Conservation (phyloP, 2,888 invertebrate genomes). For the Lordiphosa fenestrarum region DNA sequence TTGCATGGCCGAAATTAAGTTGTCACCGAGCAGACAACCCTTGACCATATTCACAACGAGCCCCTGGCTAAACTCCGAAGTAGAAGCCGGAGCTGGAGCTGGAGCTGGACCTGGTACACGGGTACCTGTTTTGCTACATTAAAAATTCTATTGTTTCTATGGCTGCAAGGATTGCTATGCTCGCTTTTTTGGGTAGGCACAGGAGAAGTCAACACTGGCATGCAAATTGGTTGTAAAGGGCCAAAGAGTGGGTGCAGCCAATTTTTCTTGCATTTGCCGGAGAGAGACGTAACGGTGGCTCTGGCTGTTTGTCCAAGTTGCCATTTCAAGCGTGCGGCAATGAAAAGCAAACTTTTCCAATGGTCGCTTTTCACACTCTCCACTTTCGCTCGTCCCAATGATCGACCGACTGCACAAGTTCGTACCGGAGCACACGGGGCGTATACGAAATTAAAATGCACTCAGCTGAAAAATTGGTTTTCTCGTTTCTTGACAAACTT, state of each 20-base stretch:
- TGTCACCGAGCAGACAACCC: conserved; percentile 1
- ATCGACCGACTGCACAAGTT: conserved; percentile 36
- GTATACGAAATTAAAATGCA: conserved; percentile 80
- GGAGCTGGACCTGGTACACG: conserved; percentile 30
- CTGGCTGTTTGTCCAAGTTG: conserved; percentile 73
- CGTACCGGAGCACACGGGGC: conserved; percentile 47
- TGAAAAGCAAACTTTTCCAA: conserved; percentile 70
- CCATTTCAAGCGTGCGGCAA: conserved; percentile 71
- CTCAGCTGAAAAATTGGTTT: conserved; percentile 80
- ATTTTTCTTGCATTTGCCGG: conserved; percentile 43
- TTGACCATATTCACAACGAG: conserved; percentile 8
- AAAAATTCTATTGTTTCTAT: conserved; percentile 64
- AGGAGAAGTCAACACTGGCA: conserved; percentile 36
- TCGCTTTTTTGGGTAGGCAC: conserved; percentile 11
- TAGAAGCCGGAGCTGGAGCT: background rate
- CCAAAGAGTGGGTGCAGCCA: conserved; percentile 26
- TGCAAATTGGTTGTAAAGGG: conserved; percentile 24
- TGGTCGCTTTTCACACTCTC: conserved; percentile 16
- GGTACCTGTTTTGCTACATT: conserved; percentile 58
- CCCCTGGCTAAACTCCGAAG: background rate
- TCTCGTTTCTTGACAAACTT: conserved; percentile 71
- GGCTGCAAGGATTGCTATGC: conserved; percentile 28
- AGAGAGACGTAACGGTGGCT: conserved; percentile 15
- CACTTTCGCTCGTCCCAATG: conserved; percentile 27
- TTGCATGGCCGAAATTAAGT: background rate